Percentiles rank a stretch among this genome's conserved stretches.
These are phyloP conservation scores for Gymnodraco acuticeps DNA, from an alignment of 2,797 vertebrate species.

Conservation along the genomic window DNA sequence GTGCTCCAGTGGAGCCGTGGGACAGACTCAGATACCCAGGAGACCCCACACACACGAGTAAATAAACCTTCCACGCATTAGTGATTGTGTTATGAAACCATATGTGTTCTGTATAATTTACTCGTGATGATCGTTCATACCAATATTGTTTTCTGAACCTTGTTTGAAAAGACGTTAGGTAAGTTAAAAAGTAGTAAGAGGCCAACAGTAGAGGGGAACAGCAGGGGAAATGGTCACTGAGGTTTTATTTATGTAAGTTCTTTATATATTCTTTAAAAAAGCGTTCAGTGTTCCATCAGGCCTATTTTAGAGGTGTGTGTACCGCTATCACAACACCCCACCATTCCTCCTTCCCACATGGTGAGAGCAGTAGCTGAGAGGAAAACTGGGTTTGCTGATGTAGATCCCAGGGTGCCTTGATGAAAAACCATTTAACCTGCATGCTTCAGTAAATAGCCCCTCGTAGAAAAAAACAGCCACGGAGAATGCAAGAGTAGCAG, in stretches of 20 bases:
- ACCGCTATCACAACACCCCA: slow-evolving; percentile 39
- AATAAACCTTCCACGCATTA: slow-evolving; percentile 35
- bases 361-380: slow-evolving; percentile 45
- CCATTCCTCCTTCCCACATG: slow-evolving; percentile 39
- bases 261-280: slow-evolving; percentile 31
- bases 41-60: slow-evolving; percentile 36
- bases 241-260: slow-evolving; percentile 1
- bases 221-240: slow-evolving; percentile 13
- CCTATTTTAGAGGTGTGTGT: slow-evolving; percentile 38
- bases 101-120: slow-evolving; percentile 10
- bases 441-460: slow-evolving; percentile 75
- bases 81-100: slow-evolving; percentile 26
- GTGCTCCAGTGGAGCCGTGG: slow-evolving; percentile 46
- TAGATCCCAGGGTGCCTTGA: slow-evolving; percentile 80
- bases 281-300: slow-evolving; percentile 57
- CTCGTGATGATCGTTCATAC: not conserved
- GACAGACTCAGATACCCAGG: slow-evolving; percentile 27
- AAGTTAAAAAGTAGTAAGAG: slow-evolving; percentile 14
- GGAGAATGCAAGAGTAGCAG: slow-evolving; percentile 69
- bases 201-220: slow-evolving; percentile 21
- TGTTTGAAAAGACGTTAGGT: not conserved
- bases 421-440: slow-evolving; percentile 82
- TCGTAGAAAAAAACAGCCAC: slow-evolving; percentile 41
- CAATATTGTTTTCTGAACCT: slow-evolving; percentile 4
- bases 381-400: slow-evolving; percentile 76